Conservation (phyloP, 2,113 vertebrate species). For the Hirundichthys speculiger region DNA sequence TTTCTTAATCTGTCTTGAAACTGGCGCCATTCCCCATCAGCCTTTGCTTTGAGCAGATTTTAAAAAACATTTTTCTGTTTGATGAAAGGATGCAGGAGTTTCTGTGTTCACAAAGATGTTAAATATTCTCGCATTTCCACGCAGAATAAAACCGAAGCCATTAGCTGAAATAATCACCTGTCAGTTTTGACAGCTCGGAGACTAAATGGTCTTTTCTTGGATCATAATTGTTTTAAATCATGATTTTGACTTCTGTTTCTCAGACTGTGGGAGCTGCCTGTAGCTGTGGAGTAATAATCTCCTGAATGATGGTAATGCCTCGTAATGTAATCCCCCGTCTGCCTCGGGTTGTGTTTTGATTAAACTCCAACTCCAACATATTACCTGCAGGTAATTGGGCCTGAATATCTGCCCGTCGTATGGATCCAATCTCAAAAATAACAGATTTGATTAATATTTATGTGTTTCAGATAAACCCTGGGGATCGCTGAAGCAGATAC, state of each 20-base stretch:
- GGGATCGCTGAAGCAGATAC: too few relatives aligned
- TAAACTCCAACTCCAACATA: not conserved
- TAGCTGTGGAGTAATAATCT: constrained; percentile 21
- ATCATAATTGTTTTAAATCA: constrained; percentile 16
- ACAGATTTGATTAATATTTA: too few relatives aligned
- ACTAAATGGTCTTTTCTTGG: not conserved
- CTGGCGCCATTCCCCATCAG: not conserved
- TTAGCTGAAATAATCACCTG: constrained; percentile 22
- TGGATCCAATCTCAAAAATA: too few relatives aligned
- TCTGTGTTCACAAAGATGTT: not conserved
- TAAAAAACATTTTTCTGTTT: not conserved
- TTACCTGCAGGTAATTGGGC: constrained; percentile 2
- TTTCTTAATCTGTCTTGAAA: not conserved
- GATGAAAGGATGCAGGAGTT: not conserved
- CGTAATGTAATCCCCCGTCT: too few relatives aligned
- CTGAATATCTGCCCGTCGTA: not conserved
- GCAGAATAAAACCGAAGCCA: not conserved
- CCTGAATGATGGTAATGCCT: not conserved
- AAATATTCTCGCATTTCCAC: not conserved
- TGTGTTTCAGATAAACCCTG: too few relatives aligned
- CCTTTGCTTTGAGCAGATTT: not conserved
- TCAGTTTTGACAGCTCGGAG: constrained; percentile 6
- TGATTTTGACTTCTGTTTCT: constrained; percentile 22
- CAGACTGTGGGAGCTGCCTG: not conserved
- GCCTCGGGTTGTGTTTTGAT: constrained; percentile 37